Base-by-base conservation (phyloP, 2,888 invertebrate species). In the Villa cingulata region DNA sequence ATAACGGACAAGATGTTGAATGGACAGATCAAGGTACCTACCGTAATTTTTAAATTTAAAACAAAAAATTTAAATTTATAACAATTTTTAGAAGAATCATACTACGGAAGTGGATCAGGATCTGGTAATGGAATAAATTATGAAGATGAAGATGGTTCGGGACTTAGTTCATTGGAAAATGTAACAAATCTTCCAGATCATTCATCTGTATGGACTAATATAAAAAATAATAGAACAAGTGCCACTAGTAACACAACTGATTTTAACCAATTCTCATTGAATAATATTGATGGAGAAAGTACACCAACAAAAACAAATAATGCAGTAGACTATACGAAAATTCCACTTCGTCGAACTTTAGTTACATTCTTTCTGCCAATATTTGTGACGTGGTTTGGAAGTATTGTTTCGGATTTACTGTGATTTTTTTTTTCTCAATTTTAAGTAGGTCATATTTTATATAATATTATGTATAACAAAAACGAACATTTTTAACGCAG, bases 1-100 rank as follows among this genome's bases (percentile, higher is more conserved):
- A 84, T 70, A 89, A 89, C 61, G 95, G 94, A 0, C 77, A 84
- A 56, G 91, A 94, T 62, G 91, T 94, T 32, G 87, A 89, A 59
- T 90, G 88, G 88, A 74, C 75, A 41, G 83, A 83, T 57, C 73
- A 72, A 58, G 76, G 77, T 76, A 63, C 58, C 53, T 51, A 17
- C 7, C 12, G 6, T 17, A 38, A n/a, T n/a, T n/a, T n/a, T n/a
- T n/a, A 17, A 27, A 45, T 17, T 6, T 16, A 16, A 12, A n/a
- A 17, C 20, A 20, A 20, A 23, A 29, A 14, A 16, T 32, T 44
- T 39, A 9, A 41, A 37, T 36, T 27, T 29, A 5, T n/a, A 17
- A 34, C 15, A 16, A 32, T 27, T 55, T 58, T n/a, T 72, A 78
- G 80, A 72, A 62, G 78, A 72, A 53, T 64, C 61, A 53, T 75